Evolutionary conservation across 2,113 vertebrate species (phyloP), one percentile per base, ranked within the genome.

Genomic region (Plotosus lineatus): DNA sequence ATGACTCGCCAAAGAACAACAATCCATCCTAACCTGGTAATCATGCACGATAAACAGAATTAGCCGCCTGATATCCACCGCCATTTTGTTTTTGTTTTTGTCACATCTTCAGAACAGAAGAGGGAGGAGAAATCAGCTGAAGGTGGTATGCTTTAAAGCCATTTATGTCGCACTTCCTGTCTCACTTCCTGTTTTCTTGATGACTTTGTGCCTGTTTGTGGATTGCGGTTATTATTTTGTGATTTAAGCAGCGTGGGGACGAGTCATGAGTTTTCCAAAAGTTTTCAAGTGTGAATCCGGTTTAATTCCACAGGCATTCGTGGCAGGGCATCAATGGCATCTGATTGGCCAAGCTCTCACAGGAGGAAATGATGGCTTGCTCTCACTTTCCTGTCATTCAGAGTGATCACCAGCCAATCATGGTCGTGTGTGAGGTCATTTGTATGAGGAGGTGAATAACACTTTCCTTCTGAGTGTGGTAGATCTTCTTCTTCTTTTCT

Each of bases 1-100:
- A 90, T 89, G 89, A 87, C 88, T 89, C 87, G 83, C 85, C 83
- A 87, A 87, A 91, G 90, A 69, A 89, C 88, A 90, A 89, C 91
- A 88, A 90, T 93, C 91, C 91, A 90, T 93, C 91, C 91, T 91
- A 93, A 93, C 89, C 84, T 86, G 48, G 61, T 91, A 91, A 92
- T 92, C 89, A 90, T 90, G 86, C 84, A 80, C 82, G 86, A 88
- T 90, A 89, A 92, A 92, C 90, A 92, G 85, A 91, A 91, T 92
- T 91, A 91, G 86, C 85, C 71, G 23, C 74, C 75, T 88, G 86
- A 89, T 89, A 86, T 83, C 88, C 40, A 76, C 87, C 40, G 78
- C 83, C 79, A 77, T 83, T 85, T 87, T 75, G 84, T 86, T 88
- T 87, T 75, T 81, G 46, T 74, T 69, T 56, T 38, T 74, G 46